A percentile compares a stretch with the other conserved stretches of the same genome.
Evolutionary conservation across 92 coral and sea anemone genomes (phyloP).

Genomic region (Pocillopora grandis): DNA sequence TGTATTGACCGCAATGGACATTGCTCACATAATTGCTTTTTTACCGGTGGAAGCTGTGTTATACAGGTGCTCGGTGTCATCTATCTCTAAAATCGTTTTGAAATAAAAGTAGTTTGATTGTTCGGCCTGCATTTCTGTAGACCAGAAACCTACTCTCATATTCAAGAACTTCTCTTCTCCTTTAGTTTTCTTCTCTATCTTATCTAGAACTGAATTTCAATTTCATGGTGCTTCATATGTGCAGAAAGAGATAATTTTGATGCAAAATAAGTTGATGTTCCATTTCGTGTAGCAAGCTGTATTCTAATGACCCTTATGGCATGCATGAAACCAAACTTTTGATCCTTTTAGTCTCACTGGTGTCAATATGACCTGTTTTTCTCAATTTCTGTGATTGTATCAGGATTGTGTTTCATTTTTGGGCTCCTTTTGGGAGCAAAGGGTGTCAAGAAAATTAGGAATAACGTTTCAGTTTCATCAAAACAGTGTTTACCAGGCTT

Average conservation of each 20-base stretch:
- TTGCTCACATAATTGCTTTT: constrained; percentile 89
- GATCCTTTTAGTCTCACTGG: constrained; percentile 1
- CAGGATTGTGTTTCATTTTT: too few relatives aligned
- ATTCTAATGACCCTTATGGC: background rate
- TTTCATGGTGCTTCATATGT: constrained; percentile 3
- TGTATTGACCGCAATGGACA: constrained; percentile 94
- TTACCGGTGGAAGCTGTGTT: constrained; percentile 48
- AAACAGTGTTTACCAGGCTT: constrained; percentile 38
- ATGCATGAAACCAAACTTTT: background rate
- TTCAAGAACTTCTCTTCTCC: constrained; percentile 9
- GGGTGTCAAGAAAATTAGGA: background rate
- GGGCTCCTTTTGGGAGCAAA: too few relatives aligned
- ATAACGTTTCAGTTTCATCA: background rate
- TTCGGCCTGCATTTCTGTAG: constrained; percentile 28
- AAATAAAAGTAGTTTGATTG: constrained; percentile 29
- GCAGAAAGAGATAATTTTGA: constrained; percentile 18
- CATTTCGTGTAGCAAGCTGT: background rate
- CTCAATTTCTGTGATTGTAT: background rate
- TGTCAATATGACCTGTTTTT: background rate
- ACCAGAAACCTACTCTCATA: background rate
- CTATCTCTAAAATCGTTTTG: constrained; percentile 38
- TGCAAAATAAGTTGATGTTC: background rate
- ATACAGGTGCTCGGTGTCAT: constrained; percentile 58
- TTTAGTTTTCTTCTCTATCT: constrained; percentile 16
- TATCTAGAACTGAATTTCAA: constrained; percentile 14